A percentile compares a stretch with the other conserved stretches of the same genome.
Evolutionary conservation across 2,113 vertebrate species (phyloP).

Genomic region (Tiliqua scincoides): DNA sequence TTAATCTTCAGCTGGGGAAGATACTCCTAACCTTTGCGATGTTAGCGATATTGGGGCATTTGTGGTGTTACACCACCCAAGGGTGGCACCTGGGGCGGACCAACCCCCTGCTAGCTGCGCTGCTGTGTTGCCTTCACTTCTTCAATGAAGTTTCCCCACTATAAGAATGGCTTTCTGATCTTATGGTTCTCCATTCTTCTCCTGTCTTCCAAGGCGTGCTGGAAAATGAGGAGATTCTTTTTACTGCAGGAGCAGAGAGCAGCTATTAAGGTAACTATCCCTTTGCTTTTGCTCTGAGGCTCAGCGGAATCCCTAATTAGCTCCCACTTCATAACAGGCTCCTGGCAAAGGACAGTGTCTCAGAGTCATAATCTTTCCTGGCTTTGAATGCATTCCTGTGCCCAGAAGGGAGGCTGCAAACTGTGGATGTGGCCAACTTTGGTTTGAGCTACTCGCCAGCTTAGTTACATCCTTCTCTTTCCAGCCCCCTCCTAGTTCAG

Average conservation of each 20-base stretch:
- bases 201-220: constrained; percentile 37
- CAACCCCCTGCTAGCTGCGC: no score
- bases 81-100: no score
- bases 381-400: constrained; percentile 13
- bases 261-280: constrained; percentile 46
- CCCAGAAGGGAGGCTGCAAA: constrained; percentile 31
- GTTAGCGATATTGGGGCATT: no score
- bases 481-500: background rate
- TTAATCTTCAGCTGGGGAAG: no score
- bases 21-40: no score
- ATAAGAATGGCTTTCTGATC: background rate
- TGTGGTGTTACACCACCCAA: no score
- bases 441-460: background rate
- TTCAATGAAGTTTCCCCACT: background rate
- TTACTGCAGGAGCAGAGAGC: constrained; percentile 10
- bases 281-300: constrained; percentile 22
- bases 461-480: background rate
- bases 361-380: constrained; percentile 20
- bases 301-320: constrained; percentile 38
- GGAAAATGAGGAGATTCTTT: background rate
- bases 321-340: constrained; percentile 30
- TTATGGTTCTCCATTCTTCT: constrained; percentile 15
- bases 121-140: background rate
- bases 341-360: constrained; percentile 45
- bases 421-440: background rate